These are phyloP conservation scores for Eulemur coronatus DNA, from an alignment of 2,797 vertebrate species.

Conservation along the genomic window DNA sequence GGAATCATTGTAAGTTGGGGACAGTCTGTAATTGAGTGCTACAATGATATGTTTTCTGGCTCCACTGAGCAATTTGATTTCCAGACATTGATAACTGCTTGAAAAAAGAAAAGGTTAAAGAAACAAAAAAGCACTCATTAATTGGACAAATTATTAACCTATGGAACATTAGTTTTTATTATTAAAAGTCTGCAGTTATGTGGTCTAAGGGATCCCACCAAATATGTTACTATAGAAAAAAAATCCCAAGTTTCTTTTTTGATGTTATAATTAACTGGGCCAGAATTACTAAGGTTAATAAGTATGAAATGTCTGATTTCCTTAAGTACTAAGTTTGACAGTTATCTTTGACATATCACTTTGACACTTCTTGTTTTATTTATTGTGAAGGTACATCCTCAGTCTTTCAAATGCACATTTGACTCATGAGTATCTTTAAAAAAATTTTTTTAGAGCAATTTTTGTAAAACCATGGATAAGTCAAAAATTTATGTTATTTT, in stretches of 20 bases:
- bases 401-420: too few relatives aligned
- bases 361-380: too few relatives aligned
- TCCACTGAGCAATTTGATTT: not conserved
- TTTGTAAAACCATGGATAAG: too few relatives aligned
- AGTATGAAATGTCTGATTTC: too few relatives aligned
- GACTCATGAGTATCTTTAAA: too few relatives aligned
- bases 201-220: not conserved
- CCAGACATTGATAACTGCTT: not conserved
- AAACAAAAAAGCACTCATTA: not conserved
- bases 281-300: not conserved
- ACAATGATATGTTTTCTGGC: constrained; percentile 8
- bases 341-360: too few relatives aligned
- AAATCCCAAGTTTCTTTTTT: not conserved
- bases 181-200: not conserved
- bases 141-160: not conserved
- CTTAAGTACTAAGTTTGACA: too few relatives aligned
- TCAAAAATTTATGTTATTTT: too few relatives aligned
- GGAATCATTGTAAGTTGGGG: not conserved
- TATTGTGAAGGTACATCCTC: too few relatives aligned
- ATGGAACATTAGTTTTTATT: not conserved
- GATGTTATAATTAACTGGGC: not conserved
- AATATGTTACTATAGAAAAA: not conserved
- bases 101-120: constrained; percentile 16
- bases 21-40: not conserved
- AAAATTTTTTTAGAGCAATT: too few relatives aligned